These are phyloP conservation scores for Pachydiplax longipennis DNA, from an alignment of 2,888 invertebrate genomes.

Conservation along the genomic window DNA sequence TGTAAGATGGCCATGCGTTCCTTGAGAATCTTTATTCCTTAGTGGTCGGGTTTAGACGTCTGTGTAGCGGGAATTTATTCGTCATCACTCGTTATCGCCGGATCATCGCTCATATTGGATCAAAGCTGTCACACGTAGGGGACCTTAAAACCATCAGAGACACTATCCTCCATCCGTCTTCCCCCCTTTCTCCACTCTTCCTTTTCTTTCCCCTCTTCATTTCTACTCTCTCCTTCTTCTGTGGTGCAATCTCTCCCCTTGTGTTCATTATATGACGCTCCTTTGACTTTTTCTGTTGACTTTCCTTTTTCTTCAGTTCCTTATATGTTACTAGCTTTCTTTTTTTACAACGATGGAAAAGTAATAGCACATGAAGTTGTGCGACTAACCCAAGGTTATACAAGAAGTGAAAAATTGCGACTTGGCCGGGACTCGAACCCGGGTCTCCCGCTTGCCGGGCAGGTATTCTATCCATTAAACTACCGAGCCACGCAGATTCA, in stretches of 20 bases:
- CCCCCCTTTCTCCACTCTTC: not conserved
- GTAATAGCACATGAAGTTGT: no score
- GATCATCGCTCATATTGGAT: constrained; percentile 9
- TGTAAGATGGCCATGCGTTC: not conserved
- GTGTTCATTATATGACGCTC: not conserved
- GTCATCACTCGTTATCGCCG: constrained; percentile 4
- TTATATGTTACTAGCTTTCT: no score
- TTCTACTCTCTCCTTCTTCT: not conserved
- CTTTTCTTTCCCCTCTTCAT: not conserved
- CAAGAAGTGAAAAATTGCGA: no score
- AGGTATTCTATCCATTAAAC: no score
- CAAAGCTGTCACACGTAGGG: not conserved
- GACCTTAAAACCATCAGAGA: not conserved
- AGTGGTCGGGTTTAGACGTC: not conserved
- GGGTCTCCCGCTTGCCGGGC: no score
- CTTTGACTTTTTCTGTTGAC: no score
- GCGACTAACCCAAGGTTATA: no score
- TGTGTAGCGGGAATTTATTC: constrained; percentile 25
- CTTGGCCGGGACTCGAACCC: no score
- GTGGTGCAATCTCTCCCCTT: not conserved
- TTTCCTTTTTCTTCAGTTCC: not conserved
- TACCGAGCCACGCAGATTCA: no score
- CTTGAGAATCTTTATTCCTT: not conserved
- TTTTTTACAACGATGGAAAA: no score
- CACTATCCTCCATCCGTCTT: not conserved